Evolutionary conservation across 2,888 invertebrate species (phyloP).

Genomic region (Andrena bicolor): DNA sequence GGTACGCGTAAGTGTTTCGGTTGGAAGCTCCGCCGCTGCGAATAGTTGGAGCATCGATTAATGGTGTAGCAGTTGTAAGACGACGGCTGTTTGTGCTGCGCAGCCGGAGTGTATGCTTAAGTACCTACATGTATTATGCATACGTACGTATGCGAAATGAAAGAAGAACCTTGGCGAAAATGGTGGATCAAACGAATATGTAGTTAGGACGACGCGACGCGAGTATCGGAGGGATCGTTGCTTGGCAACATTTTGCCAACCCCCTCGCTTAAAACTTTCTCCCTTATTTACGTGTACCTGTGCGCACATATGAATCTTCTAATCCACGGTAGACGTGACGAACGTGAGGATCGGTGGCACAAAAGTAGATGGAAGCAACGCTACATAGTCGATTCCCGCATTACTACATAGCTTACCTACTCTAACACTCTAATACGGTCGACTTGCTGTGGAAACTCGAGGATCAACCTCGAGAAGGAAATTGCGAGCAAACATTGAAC

Average conservation of each 20-base stretch:
- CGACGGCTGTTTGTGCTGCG: background rate
- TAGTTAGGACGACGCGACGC: too few relatives aligned
- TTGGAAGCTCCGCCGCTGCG: slow-evolving; percentile 8
- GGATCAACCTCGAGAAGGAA: background rate
- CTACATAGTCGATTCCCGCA: too few relatives aligned
- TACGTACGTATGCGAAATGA: too few relatives aligned
- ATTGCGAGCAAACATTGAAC: background rate
- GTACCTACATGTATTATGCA: too few relatives aligned
- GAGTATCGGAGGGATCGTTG: background rate
- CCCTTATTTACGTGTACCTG: background rate
- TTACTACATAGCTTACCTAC: too few relatives aligned
- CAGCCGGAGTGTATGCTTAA: background rate
- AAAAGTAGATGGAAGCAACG: too few relatives aligned
- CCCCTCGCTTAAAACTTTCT: background rate
- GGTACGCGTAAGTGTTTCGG: background rate
- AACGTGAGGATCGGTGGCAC: too few relatives aligned
- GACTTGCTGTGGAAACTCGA: background rate
- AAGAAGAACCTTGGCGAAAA: too few relatives aligned
- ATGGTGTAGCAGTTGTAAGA: background rate
- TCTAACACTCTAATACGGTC: background rate
- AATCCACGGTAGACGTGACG: too few relatives aligned
- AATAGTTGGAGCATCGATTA: slow-evolving; percentile 3
- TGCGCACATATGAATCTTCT: too few relatives aligned
- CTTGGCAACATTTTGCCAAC: background rate
- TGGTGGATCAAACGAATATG: too few relatives aligned